These are phyloP conservation scores for Ectemnius continuus DNA, from an alignment of 2,888 invertebrate genomes.

Conservation along the genomic window DNA sequence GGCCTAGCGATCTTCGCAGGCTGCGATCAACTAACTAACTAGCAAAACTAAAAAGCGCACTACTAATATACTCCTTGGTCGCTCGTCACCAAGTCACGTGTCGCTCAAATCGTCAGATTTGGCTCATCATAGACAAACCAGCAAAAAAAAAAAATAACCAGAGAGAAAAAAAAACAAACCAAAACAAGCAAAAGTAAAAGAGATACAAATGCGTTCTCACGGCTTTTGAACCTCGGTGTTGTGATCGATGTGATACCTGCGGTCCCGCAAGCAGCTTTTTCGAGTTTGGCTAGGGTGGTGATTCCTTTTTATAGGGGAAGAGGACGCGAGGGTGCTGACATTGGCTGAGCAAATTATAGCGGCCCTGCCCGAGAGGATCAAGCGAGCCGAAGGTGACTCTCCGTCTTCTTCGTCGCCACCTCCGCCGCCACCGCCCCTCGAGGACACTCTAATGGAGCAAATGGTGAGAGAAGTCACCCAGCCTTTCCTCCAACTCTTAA, in stretches of 20 bases:
- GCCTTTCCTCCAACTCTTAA: background rate
- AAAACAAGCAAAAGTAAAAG: no score
- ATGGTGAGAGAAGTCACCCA: constrained; percentile 71
- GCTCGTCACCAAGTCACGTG: no score
- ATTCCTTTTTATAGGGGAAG: constrained; percentile 86
- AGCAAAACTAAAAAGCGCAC: no score
- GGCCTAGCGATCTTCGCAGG: no score
- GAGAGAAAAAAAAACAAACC: constrained; percentile 19
- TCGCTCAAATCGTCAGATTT: constrained; percentile 22
- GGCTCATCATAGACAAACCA: constrained; percentile 44
- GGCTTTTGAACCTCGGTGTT: constrained; percentile 62
- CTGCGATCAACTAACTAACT: no score
- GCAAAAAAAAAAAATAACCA: constrained; percentile 46
- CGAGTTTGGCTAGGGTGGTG: constrained; percentile 69
- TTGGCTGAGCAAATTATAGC: constrained; percentile 99
- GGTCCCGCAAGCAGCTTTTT: constrained; percentile 57
- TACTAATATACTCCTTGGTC: no score
- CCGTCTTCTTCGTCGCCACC: constrained; percentile 77
- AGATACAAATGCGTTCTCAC: constrained; percentile 6
- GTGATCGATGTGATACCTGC: constrained; percentile 65
- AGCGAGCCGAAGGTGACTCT: constrained; percentile 80
- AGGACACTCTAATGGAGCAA: constrained; percentile 78
- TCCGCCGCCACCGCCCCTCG: constrained; percentile 72
- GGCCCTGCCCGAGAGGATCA: constrained; percentile 98
- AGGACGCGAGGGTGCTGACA: constrained; percentile 93